Percentiles rank a stretch among this genome's conserved stretches.
phyloP scores from a whole-genome alignment of 2,888 invertebrate species.

The Lagria hirta region DNA sequence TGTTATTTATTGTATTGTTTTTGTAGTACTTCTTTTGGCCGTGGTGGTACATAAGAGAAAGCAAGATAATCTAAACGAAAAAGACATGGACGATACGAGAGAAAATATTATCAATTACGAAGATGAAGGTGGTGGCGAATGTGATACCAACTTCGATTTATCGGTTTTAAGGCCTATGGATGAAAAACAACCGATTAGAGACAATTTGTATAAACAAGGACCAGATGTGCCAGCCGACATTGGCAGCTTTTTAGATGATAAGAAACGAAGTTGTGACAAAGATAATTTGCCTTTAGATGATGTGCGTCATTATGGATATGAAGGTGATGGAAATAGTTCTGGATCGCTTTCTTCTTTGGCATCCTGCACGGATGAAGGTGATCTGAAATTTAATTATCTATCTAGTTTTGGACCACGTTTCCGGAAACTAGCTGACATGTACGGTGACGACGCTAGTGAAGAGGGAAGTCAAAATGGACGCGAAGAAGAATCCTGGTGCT shows the following conservation, averaged over 20 bases:
- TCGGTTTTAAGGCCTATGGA: constrained; percentile 65
- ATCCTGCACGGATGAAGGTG: constrained; percentile 65
- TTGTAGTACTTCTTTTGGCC: constrained; percentile 78
- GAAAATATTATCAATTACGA: constrained; percentile 98
- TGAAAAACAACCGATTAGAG: constrained; percentile 48
- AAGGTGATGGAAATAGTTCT: constrained; percentile 90
- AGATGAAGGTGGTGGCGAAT: constrained; percentile 98
- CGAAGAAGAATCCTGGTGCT: constrained; percentile 87
- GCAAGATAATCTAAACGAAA: constrained; percentile 83
- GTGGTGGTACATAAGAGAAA: constrained; percentile 87
- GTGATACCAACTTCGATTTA: constrained; percentile 90
- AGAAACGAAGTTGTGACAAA: constrained; percentile 86
- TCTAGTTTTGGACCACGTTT: constrained; percentile 96
- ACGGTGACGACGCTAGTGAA: constrained; percentile 85
- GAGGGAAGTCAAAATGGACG: constrained; percentile 75
- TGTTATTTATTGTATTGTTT: constrained; percentile 27
- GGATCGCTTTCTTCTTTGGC: constrained; percentile 91
- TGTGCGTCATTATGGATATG: constrained; percentile 96
- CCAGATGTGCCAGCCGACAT: constrained; percentile 77
- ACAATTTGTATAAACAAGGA: constrained; percentile 46
- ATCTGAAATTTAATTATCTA: constrained; percentile 91
- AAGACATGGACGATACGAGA: constrained; percentile 92
- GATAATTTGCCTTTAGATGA: constrained; percentile 95
- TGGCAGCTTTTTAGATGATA: constrained; percentile 86
- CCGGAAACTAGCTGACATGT: constrained; percentile 91